Conservation (phyloP, 2,888 invertebrate species). For the Iselma pallidipennis region DNA sequence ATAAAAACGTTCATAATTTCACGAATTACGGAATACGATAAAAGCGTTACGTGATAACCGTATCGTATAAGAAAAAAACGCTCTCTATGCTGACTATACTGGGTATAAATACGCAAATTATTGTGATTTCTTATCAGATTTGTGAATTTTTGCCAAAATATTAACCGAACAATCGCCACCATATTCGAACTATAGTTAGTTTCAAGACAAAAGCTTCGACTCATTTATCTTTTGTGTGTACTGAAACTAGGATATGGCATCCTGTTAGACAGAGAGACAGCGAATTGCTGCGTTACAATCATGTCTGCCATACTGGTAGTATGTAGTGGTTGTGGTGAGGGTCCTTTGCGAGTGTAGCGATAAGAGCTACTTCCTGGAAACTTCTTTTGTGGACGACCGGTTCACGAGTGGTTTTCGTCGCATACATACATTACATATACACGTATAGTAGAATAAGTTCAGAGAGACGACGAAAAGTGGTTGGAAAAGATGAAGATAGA, state of each 20-base stretch:
- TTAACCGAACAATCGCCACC: neutral
- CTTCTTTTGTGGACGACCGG: constrained; percentile 40
- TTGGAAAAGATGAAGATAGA: neutral
- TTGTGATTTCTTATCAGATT: too few relatives aligned
- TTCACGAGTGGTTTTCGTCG: constrained; percentile 39
- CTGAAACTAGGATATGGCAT: constrained; percentile 31
- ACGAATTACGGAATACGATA: too few relatives aligned
- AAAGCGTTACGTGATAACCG: too few relatives aligned
- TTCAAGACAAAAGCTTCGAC: constrained; percentile 36
- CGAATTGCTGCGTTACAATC: constrained; percentile 27
- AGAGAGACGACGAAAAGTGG: neutral
- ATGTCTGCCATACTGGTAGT: constrained; percentile 6
- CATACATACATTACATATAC: neutral
- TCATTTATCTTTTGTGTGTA: constrained; percentile 36
- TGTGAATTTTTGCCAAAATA: constrained; percentile 21
- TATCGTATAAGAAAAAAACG: too few relatives aligned
- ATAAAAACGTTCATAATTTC: too few relatives aligned
- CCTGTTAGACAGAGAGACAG: constrained; percentile 27
- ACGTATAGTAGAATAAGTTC: neutral
- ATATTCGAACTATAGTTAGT: neutral
- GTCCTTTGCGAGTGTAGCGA: constrained; percentile 40
- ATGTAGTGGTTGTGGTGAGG: constrained; percentile 16
- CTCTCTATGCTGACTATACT: too few relatives aligned
- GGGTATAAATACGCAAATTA: too few relatives aligned
- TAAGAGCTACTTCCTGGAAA: constrained; percentile 47